Conservation (phyloP, 2,888 invertebrate genomes). For the Alloscopus bannaensis region DNA sequence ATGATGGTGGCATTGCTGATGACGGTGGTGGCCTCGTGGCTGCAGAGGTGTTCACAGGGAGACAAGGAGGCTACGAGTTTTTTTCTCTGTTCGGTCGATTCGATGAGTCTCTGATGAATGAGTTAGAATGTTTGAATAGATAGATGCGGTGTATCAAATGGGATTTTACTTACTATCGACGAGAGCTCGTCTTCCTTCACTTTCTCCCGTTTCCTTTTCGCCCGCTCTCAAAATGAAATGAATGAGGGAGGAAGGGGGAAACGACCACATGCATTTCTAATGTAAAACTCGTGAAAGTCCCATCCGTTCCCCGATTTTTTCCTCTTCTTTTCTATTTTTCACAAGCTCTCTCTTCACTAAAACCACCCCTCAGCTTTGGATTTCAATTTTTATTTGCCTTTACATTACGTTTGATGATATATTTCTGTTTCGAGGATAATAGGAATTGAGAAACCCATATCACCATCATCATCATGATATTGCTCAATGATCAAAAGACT, state of each 20-base stretch:
- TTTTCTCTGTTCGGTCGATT: conserved; percentile 41
- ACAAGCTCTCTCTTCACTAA: conserved; percentile 12
- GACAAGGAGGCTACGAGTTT: neutral
- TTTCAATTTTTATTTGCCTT: neutral
- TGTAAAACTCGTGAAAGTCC: neutral
- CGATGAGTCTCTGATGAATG: conserved; percentile 67
- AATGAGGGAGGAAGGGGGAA: conserved; percentile 25
- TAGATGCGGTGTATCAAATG: conserved; percentile 67
- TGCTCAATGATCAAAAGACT: no score
- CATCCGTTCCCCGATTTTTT: no score
- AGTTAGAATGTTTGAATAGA: conserved; percentile 58
- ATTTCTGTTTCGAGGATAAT: no score
- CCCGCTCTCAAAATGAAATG: neutral
- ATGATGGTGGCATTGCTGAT: conserved; percentile 15
- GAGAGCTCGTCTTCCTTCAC: neutral
- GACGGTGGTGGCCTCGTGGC: neutral
- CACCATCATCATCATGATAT: conserved; percentile 8
- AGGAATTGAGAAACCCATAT: no score
- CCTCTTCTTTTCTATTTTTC: neutral
- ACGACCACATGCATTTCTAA: conserved; percentile 15
- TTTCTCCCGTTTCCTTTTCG: neutral
- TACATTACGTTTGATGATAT: conserved; percentile 4
- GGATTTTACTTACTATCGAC: conserved; percentile 52
- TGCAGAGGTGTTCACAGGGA: conserved; percentile 8
- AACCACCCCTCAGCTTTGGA: neutral